These are phyloP conservation scores for Drosophila littoralis DNA, from an alignment of 1,140 invertebrate genomes.

Conservation along the genomic window DNA sequence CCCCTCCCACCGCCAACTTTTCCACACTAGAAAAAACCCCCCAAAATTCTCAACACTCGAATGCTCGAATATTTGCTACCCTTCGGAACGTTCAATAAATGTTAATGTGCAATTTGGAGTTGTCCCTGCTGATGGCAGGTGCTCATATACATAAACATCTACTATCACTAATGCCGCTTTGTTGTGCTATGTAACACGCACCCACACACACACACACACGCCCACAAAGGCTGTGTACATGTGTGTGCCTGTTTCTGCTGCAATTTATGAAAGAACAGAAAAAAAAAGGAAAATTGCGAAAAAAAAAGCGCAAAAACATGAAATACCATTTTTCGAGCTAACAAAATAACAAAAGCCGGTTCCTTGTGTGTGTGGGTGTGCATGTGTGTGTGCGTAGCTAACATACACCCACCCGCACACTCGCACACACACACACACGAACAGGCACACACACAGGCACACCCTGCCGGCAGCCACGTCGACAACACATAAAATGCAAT, in stretches of 20 bases:
- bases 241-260: conserved; percentile 46
- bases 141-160: conserved; percentile 8
- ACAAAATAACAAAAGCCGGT: conserved; percentile 75
- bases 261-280: conserved; percentile 50
- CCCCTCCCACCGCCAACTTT: background rate
- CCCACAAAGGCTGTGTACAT: background rate
- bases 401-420: conserved; percentile 4
- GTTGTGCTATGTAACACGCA: conserved; percentile 29
- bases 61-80: conserved; percentile 21
- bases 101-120: conserved; percentile 44
- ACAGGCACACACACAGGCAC: conserved; percentile 17
- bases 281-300: background rate
- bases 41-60: background rate
- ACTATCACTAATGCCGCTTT: conserved; percentile 37
- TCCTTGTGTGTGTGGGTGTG: background rate
- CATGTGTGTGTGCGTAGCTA: conserved; percentile 7
- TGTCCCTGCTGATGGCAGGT: conserved; percentile 29
- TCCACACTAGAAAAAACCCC: no score
- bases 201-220: conserved; percentile 11
- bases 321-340: conserved; percentile 75
- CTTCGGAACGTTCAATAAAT: conserved; percentile 41
- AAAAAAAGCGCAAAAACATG: conserved; percentile 45
- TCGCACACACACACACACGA: conserved; percentile 2
- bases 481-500: conserved; percentile 73
- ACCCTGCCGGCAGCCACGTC: conserved; percentile 37